These are phyloP conservation scores for Syngnathus typhle DNA, from an alignment of 2,113 vertebrate genomes.

Conservation along the genomic window DNA sequence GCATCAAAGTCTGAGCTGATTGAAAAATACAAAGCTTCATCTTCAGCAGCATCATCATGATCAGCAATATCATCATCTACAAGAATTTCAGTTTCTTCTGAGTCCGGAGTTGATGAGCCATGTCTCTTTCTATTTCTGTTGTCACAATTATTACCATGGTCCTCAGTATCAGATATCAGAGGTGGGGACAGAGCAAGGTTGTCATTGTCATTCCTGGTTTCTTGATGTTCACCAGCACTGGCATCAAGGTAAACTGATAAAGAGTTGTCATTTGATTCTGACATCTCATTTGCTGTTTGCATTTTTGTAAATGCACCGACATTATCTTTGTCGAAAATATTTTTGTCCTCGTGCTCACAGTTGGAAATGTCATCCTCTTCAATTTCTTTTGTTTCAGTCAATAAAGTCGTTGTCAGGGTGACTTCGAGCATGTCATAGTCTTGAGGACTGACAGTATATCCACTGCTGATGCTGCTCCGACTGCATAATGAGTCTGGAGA, in stretches of 20 bases:
- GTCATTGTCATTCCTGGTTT: constrained; percentile 41
- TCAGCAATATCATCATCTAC: constrained; percentile 29
- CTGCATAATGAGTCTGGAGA: constrained; percentile 57
- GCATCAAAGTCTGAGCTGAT: constrained; percentile 52
- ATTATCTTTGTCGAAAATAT: background rate
- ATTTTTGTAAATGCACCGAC: background rate
- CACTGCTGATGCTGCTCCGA: constrained; percentile 49
- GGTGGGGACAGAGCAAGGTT: constrained; percentile 35
- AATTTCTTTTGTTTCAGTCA: background rate
- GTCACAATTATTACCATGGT: constrained; percentile 1
- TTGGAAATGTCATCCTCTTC: constrained; percentile 11
- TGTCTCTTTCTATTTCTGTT: constrained; percentile 4
- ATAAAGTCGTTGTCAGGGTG: constrained; percentile 22
- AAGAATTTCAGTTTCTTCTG: constrained; percentile 47
- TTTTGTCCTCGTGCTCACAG: constrained; percentile 18
- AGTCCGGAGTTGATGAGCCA: constrained; percentile 34
- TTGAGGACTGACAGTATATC: constrained; percentile 39
- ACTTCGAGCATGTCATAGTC: constrained; percentile 61
- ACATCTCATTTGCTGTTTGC: background rate
- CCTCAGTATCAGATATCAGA: background rate
- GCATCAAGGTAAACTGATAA: constrained; percentile 66
- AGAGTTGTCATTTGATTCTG: constrained; percentile 57
- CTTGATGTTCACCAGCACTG: constrained; percentile 15
- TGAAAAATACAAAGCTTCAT: constrained; percentile 60
- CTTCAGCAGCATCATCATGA: constrained; percentile 43